A percentile compares a stretch with the other conserved stretches of the same genome.
These are phyloP conservation scores for Etheostoma perlongum DNA, from an alignment of 2,797 vertebrate genomes.

Conservation along the genomic window DNA sequence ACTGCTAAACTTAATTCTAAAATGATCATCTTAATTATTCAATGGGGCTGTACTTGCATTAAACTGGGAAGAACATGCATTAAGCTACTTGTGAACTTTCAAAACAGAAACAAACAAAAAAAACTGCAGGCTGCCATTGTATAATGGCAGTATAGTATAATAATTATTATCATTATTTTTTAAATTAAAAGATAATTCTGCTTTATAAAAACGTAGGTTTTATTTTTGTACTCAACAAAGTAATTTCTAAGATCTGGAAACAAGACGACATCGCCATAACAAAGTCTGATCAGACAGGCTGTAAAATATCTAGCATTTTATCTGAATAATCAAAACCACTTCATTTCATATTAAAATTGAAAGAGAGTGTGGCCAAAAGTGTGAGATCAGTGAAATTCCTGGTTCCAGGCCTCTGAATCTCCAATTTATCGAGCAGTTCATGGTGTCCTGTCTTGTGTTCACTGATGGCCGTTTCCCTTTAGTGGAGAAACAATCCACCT, in stretches of 20 bases:
- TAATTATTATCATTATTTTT: too few relatives aligned
- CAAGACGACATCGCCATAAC: not conserved
- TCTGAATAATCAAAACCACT: not conserved
- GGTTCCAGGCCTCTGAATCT: not conserved
- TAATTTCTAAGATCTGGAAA: not conserved
- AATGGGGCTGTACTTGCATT: slow-evolving; percentile 16
- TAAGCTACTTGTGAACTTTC: slow-evolving; percentile 4
- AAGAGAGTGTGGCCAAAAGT: not conserved
- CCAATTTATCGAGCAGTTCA: not conserved
- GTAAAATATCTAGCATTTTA: not conserved
- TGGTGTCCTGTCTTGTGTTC: not conserved
- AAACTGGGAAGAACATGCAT: slow-evolving; percentile 47
- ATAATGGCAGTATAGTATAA: not conserved
- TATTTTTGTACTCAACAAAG: slow-evolving; percentile 7
- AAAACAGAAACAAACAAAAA: slow-evolving; percentile 2
- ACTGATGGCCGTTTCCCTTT: not conserved
- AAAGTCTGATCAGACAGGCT: not conserved
- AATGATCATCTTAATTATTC: slow-evolving; percentile 23
- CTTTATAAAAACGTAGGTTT: slow-evolving; percentile 10
- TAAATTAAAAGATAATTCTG: not conserved
- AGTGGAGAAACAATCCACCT: not conserved
- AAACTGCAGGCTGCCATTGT: not conserved
- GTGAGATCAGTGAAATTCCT: too few relatives aligned
- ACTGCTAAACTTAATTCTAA: slow-evolving; percentile 28
- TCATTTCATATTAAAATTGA: not conserved